Evolutionary conservation across 1,140 invertebrate species (phyloP), one percentile per base, ranked within the genome.

Genomic region (Trachymyrmex septentrionalis): DNA sequence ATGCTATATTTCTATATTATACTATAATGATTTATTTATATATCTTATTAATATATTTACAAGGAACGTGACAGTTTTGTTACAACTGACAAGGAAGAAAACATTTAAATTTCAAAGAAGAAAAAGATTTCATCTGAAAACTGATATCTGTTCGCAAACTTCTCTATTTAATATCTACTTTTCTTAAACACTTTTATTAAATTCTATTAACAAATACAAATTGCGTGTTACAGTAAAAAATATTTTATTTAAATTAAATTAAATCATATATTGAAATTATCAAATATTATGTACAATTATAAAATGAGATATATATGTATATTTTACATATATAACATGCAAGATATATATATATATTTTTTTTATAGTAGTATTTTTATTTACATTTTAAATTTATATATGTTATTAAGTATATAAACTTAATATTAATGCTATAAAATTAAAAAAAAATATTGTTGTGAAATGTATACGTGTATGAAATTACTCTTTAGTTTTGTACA

Each of bases 41-140:
- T n/a, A n/a, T n/a, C 14, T 76, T 48, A 78, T 78, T 30, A n/a
- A 61, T 48, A 55, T 48, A 57, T 57, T 21, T 78, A 27, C 24
- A 2, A 21, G 9, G 3, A 53, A 30, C 9, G 24, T 50, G 3
- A 27, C 10, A 72, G 5, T 12, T 30, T 44, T 38, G 1, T 67
- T 67, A 67, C 21, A 21, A 7, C 0, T 21, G 19, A 44, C 3
- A 67, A 34, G 34, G 19, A 77, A 12, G 14, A n/a, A 77, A 24
- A 61, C 0, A 24, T 34, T 57, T 53, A 76, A 76, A 27, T 19
- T 12, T 48, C 1, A 3, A 77, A 27, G 14, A 44, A 61, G 48
- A 61, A 27, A 61, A 44, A 61, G 2, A 30, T 30, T 14, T 61
- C 3, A 3, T 12, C 2, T 55, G 27, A 64, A 27, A 48, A 19